Conservation (phyloP, 2,113 vertebrate genomes). For the Clarias gariepinus region DNA sequence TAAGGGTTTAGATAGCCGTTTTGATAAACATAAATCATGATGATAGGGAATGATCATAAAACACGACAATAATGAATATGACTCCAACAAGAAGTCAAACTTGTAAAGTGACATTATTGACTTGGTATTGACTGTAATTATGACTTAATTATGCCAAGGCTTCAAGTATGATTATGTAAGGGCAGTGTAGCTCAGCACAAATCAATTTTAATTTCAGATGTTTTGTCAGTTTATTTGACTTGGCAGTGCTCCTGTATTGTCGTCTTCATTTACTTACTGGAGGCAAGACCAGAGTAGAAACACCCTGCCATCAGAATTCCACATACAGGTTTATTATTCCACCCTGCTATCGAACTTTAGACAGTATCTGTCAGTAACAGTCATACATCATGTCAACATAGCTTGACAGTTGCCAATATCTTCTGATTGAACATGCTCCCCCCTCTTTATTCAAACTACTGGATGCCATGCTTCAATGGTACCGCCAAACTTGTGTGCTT, state of each 20-base stretch:
- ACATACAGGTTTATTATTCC: slow-evolving; percentile 57
- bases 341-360: slow-evolving; percentile 39
- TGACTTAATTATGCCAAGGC: slow-evolving; percentile 34
- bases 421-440: slow-evolving; percentile 59
- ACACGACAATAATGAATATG: neutral
- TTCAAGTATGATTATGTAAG: slow-evolving; percentile 6
- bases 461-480: slow-evolving; percentile 29
- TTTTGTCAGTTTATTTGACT: slow-evolving; percentile 32
- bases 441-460: slow-evolving; percentile 57
- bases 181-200: slow-evolving; percentile 19
- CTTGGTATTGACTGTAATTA: slow-evolving; percentile 34
- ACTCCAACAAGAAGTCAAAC: slow-evolving; percentile 9
- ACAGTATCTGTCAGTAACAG: slow-evolving; percentile 61
- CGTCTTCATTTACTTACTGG: slow-evolving; percentile 43
- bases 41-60: neutral
- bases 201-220: slow-evolving; percentile 50
- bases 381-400: slow-evolving; percentile 66
- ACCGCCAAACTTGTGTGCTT: slow-evolving; percentile 15
- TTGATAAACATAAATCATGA: slow-evolving; percentile 25
- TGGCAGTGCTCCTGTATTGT: slow-evolving; percentile 22
- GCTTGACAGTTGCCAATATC: slow-evolving; percentile 69
- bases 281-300: slow-evolving; percentile 37
- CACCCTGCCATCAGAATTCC: slow-evolving; percentile 45
- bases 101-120: slow-evolving; percentile 33
- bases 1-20: slow-evolving; percentile 9